Evolutionary conservation across 2,113 vertebrate species (phyloP).

Genomic region (Athene cunicularia): DNA sequence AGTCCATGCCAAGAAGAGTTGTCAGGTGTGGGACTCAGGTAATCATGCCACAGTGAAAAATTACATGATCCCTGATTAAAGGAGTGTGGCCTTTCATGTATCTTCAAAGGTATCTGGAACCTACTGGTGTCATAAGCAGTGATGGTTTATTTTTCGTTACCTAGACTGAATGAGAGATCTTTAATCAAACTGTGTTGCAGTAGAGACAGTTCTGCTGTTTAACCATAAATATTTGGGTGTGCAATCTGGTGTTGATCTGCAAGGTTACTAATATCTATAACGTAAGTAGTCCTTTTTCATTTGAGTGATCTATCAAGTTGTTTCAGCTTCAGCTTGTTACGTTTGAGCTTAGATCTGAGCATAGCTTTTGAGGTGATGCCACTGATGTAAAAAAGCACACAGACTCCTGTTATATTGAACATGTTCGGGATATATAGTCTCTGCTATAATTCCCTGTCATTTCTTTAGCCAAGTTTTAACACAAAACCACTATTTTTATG

Average conservation of each 20-base stretch:
- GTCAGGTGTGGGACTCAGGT: not conserved
- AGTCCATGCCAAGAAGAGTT: not conserved
- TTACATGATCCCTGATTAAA: not conserved
- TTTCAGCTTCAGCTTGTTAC: not conserved
- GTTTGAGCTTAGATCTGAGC: not conserved
- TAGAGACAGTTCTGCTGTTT: slow-evolving; percentile 2
- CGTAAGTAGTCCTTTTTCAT: not conserved
- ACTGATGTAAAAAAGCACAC: not conserved
- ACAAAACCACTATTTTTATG: not conserved
- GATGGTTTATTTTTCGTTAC: not conserved
- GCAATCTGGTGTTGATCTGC: slow-evolving; percentile 8
- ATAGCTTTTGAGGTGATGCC: not conserved
- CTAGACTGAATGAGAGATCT: not conserved
- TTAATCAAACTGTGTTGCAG: not conserved
- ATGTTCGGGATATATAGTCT: not conserved
- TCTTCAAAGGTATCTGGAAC: not conserved
- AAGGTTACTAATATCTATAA: not conserved
- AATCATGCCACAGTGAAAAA: not conserved
- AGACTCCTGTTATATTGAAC: not conserved
- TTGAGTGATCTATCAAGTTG: not conserved
- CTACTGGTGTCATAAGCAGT: not conserved
- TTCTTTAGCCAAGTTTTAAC: not conserved
- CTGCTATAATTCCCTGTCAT: not conserved
- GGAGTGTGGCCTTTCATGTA: not conserved
- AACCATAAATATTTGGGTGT: slow-evolving; percentile 17